Percentiles rank a stretch among this genome's conserved stretches.
These are phyloP conservation scores for Hydrocynus forskahlii DNA, from an alignment of 2,797 vertebrate species.

Conservation along the genomic window DNA sequence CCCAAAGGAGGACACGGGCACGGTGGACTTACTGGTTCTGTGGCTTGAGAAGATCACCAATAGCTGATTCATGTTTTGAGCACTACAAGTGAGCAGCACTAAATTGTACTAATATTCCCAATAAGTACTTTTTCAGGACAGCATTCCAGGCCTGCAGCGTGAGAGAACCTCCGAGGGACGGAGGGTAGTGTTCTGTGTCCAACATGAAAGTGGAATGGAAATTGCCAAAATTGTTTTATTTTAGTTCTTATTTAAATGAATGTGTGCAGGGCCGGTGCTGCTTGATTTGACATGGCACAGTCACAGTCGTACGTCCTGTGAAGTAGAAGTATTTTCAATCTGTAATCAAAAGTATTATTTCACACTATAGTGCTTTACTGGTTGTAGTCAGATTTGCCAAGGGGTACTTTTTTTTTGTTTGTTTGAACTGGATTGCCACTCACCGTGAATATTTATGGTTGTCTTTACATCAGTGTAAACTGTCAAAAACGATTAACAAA, in stretches of 20 bases:
- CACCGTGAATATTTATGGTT: slow-evolving; percentile 62
- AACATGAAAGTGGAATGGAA: neutral
- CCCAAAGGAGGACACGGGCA: slow-evolving; percentile 20
- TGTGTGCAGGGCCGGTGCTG: slow-evolving; percentile 52
- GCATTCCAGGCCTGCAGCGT: slow-evolving; percentile 36
- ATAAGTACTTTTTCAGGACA: slow-evolving; percentile 28
- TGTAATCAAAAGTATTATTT: slow-evolving; percentile 43
- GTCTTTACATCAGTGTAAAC: slow-evolving; percentile 48
- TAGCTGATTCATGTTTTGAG: slow-evolving; percentile 7
- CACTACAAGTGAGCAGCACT: slow-evolving; percentile 49
- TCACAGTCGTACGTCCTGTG: slow-evolving; percentile 30
- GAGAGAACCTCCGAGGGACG: slow-evolving; percentile 15
- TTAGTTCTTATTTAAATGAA: slow-evolving; percentile 47
- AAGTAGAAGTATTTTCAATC: slow-evolving; percentile 3
- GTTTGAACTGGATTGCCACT: slow-evolving; percentile 50
- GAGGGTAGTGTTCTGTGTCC: slow-evolving; percentile 34
- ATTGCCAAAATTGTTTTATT: slow-evolving; percentile 14
- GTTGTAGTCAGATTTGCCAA: slow-evolving; percentile 53
- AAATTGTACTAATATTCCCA: slow-evolving; percentile 33
- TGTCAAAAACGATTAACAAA: slow-evolving; percentile 52
- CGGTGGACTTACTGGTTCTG: slow-evolving; percentile 9
- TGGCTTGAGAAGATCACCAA: neutral
- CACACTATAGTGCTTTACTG: slow-evolving; percentile 43
- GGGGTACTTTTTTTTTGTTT: slow-evolving; percentile 44
- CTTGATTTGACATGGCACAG: slow-evolving; percentile 43